A percentile compares a stretch with the other conserved stretches of the same genome.
These are phyloP conservation scores for Trochalopteron elliotii DNA, from an alignment of 2,113 vertebrate species.

Conservation along the genomic window DNA sequence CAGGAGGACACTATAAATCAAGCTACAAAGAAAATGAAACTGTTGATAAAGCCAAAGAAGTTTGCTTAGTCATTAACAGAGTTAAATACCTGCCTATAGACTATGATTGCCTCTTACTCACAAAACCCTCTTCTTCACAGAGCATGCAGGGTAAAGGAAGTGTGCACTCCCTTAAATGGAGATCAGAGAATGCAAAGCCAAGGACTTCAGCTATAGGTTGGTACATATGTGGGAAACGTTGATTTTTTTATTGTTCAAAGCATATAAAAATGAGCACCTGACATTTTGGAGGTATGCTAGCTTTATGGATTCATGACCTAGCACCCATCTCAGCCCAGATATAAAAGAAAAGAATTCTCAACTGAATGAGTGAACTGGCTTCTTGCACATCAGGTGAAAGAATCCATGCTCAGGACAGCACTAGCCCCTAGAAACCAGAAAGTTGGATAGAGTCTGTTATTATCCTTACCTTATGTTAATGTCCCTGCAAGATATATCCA, in stretches of 20 bases:
- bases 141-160: neutral
- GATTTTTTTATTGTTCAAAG: neutral
- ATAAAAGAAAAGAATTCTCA: neutral
- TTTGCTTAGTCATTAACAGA: neutral
- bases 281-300: neutral
- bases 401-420: neutral
- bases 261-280: neutral
- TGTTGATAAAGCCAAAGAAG: neutral
- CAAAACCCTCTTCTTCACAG: neutral
- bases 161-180: neutral
- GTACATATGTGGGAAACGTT: rapidly evolving
- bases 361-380: rapidly evolving
- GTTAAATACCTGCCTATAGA: neutral
- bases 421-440: neutral
- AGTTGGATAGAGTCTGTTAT: neutral
- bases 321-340: neutral
- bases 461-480: neutral
- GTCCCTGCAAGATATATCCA: neutral
- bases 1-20: neutral
- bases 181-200: neutral
- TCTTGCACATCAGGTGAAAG: neutral
- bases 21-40: neutral
- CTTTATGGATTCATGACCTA: neutral
- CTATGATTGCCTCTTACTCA: neutral
- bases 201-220: neutral